Evolutionary conservation across 2,113 vertebrate genomes (phyloP), one percentile per base, ranked within the genome.

Genomic region (Sprattus sprattus): DNA sequence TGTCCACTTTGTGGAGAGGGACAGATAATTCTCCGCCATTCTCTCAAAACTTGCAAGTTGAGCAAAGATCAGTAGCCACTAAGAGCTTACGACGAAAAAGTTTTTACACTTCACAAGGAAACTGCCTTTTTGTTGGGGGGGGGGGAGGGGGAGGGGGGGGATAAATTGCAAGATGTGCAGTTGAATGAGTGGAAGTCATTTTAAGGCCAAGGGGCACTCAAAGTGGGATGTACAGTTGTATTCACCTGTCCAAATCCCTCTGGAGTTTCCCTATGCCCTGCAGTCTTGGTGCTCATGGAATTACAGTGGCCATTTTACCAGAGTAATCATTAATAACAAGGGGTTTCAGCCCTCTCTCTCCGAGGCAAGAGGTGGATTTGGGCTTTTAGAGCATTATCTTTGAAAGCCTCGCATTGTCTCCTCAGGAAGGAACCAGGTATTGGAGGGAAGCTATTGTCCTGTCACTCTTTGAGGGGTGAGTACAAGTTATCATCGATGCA

Each of bases 321-420:
- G 83, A 83, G 46, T 64, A 84, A 60, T 87, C 84, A 57, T 86
- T 64, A 28, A 13, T 57, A 50, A 83, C 47, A 32, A 78, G 32
- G 45, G 45, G 46, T 39, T 81, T 9, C 25, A 39, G 81, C 64
- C 6, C 78, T 82, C 81, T 81, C n/a, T 81, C 60, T 46, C 64
- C 67, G 47, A 6, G 9, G 57, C 67, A 81, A 60, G 50, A 81
- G 52, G 25, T 64, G n/a, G 28, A 18, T 54, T 81, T 67, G 49
- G 49, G 71, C 50, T 32, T 49, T 83, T 54, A n/a, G 78, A 88
- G 81, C 78, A 86, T 85, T 84, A 83, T 15, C 60, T 84, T 11
- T 57, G 84, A 87, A 88, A 88, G 81, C 45, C 67, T 71, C 81
- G 84, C 44, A 89, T 82, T 86, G 81, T 81, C 46, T 67, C 80